Evolutionary conservation across 2,113 vertebrate genomes (phyloP), one percentile per base, ranked within the genome.

Genomic region (Catharus minimus): DNA sequence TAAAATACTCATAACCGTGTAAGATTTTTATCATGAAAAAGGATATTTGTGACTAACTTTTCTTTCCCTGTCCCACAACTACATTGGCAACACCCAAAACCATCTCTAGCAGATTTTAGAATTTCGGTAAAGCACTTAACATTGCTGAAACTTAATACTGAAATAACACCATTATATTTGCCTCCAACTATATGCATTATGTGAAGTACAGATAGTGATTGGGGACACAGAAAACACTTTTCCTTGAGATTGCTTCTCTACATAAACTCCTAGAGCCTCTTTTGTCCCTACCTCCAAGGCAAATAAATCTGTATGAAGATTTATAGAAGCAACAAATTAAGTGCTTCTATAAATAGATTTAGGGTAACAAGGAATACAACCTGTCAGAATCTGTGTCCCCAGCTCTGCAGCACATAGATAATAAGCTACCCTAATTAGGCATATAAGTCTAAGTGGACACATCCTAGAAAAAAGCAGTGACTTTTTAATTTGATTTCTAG

Each of bases 11-110:
- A 2, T 9, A 49, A 2, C 5, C 5, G 21, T 32, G 21, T 27
- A 47, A 4, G 6, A 53, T 22, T 30, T 73, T 53, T 53, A 11
- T n/a, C 0, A 15, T 38, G 46, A 68, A 36, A 86, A 89, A 53
- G 2, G 2, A 44, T 2, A 0, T 27, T 32, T 33, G 17, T 27
- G 18, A 30, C 19, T 66, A 10, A 24, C 4, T 74, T 74, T 71
- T 46, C 21, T 50, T 89, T 61, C 57, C 8, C 9, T 56, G 8
- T 27, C 8, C 5, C 15, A 60, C 64, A 82, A 28, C 8, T 50
- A 52, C 17, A 23, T 13, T 60, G 27, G 18, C 27, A 88, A 46
- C 26, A 41, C 5, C 17, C 47, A 50, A 21, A 92, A 76, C 8
- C 10, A 39, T 13, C 21, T 85, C 23, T 33, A 39, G 15, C 3